These are phyloP conservation scores for Halcyon smyrnensis DNA, from an alignment of 2,797 vertebrate genomes.

Conservation along the genomic window DNA sequence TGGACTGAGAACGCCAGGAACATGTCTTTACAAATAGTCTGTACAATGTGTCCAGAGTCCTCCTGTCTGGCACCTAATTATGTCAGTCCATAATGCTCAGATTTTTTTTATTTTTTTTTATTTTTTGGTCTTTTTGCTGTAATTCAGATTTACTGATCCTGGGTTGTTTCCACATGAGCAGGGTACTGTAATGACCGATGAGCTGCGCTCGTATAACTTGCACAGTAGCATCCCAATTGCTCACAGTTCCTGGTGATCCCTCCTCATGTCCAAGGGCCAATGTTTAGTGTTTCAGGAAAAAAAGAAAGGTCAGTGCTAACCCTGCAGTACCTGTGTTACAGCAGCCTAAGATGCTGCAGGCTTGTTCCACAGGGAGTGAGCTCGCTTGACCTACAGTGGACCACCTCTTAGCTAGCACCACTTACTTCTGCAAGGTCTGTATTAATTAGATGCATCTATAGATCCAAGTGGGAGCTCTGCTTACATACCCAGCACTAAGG, in stretches of 20 bases:
- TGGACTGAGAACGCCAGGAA: background rate
- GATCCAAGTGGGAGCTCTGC: background rate
- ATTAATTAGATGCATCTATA: background rate
- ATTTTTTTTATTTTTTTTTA: background rate
- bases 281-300: background rate
- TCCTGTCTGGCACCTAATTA: background rate
- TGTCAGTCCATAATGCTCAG: background rate
- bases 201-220: background rate
- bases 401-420: background rate
- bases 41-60: background rate
- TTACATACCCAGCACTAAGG: background rate
- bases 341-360: background rate
- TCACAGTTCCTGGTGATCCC: background rate
- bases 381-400: background rate
- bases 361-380: background rate
- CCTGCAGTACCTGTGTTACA: background rate
- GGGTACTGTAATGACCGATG: background rate
- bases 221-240: background rate
- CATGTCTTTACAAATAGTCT: slow-evolving; percentile 42
- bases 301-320: background rate
- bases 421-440: background rate
- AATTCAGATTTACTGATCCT: background rate
- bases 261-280: background rate
- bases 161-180: background rate
- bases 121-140: background rate